phyloP scores from a whole-genome alignment of 1,140 invertebrate genomes.

The Drosophila melanogaster region Release_6_plus_ISO1_MT NT_033777.3:19519001-19519500 shows the following conservation, averaged over 20 bases:
- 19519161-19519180: conserved; percentile 50
- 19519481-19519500: too few relatives aligned
- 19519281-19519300: conserved; percentile 75
- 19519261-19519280: conserved; percentile 49
- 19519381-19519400: conserved; percentile 49
- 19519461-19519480: too few relatives aligned
- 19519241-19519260: conserved; percentile 58
- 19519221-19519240: conserved; percentile 17
- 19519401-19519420: conserved; percentile 40
- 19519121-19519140: conserved; percentile 50
- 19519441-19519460: background rate
- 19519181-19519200: conserved; percentile 66
- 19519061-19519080: conserved; percentile 6
- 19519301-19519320: conserved; percentile 56
- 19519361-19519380: conserved; percentile 13
- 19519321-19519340: conserved; percentile 32
- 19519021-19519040: background rate
- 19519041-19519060: background rate
- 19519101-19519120: conserved; percentile 20
- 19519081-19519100: background rate
- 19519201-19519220: conserved; percentile 19
- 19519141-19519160: conserved; percentile 62
- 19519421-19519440: conserved; percentile 15
- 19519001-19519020: conserved; percentile 1
- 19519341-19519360: background rate